Percentiles rank a stretch among this genome's conserved stretches.
These are phyloP conservation scores for Diarsia mendica DNA, from an alignment of 2,888 invertebrate genomes.

Conservation along the genomic window DNA sequence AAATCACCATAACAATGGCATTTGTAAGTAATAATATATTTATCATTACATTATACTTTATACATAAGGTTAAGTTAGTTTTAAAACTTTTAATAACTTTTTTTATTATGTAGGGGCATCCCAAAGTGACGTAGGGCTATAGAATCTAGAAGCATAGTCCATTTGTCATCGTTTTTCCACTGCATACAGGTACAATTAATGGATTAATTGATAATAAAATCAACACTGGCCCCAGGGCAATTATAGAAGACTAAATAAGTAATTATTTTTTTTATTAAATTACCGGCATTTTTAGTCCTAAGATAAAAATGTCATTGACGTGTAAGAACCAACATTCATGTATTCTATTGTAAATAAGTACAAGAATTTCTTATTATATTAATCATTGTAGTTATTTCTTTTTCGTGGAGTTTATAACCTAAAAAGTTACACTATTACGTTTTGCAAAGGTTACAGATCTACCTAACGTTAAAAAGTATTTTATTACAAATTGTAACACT, in stretches of 20 bases:
- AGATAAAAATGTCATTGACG: slow-evolving; percentile 1
- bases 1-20: slow-evolving; percentile 70
- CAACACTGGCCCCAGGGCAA: neutral
- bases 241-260: too few species aligned
- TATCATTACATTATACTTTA: neutral
- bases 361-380: neutral
- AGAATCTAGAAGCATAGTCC: neutral
- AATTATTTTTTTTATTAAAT: neutral
- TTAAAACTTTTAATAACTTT: slow-evolving; percentile 17
- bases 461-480: neutral
- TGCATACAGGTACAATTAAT: neutral
- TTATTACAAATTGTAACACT: neutral
- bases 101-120: neutral
- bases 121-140: neutral
- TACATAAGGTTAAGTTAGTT: slow-evolving; percentile 47
- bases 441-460: neutral
- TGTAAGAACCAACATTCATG: neutral
- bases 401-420: slow-evolving; percentile 27
- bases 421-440: neutral
- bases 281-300: neutral
- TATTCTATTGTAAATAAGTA: neutral
- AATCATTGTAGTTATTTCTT: neutral
- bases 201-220: slow-evolving; percentile 5
- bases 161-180: neutral
- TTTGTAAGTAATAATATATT: slow-evolving; percentile 74